A percentile compares a stretch with the other conserved stretches of the same genome.
These are phyloP conservation scores for Neotragus moschatus DNA, from an alignment of 2,113 vertebrate species.

Conservation along the genomic window DNA sequence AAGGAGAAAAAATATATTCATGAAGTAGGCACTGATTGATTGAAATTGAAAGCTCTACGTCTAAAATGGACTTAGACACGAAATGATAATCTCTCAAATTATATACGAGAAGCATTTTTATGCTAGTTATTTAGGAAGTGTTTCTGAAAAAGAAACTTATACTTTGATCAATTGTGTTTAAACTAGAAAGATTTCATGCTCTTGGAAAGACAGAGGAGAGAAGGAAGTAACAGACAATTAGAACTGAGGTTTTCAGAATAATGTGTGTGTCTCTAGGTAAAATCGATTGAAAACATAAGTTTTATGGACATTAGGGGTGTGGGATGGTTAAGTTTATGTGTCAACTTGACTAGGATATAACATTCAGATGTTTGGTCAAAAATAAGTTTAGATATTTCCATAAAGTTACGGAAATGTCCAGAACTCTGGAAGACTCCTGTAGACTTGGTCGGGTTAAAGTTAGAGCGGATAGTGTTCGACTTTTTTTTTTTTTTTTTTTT, in stretches of 20 bases:
- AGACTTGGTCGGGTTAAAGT: slow-evolving; percentile 76
- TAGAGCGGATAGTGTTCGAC: slow-evolving; percentile 70
- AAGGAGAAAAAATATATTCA: not conserved
- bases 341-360: not conserved
- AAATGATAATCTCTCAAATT: not conserved
- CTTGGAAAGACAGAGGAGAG: not conserved
- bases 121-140: not conserved
- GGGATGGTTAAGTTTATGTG: not conserved
- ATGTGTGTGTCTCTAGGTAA: not conserved
- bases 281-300: not conserved
- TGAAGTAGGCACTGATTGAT: not conserved
- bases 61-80: not conserved
- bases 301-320: not conserved
- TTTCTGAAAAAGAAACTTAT: not conserved
- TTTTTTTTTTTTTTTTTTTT: not conserved
- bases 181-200: not conserved
- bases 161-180: not conserved
- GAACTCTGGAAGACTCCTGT: slow-evolving; percentile 68
- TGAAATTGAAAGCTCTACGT: not conserved
- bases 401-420: not conserved
- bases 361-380: not conserved
- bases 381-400: not conserved
- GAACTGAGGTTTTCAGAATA: not conserved
- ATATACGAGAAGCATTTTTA: not conserved
- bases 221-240: not conserved